Base-by-base conservation (phyloP, 2,797 vertebrate species). In the Heliangelus exortis region DNA sequence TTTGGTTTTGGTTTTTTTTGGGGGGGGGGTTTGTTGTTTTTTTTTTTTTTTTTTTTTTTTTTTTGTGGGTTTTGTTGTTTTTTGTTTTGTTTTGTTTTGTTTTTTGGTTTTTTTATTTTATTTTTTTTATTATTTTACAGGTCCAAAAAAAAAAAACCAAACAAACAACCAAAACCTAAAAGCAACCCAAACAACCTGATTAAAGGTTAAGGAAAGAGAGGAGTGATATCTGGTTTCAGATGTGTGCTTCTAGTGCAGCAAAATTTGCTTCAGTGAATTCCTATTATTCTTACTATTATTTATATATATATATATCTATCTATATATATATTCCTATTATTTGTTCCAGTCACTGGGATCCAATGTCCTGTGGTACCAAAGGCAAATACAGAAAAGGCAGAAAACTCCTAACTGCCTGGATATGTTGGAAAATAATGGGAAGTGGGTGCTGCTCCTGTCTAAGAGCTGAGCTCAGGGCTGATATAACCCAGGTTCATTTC, bases 401-500 rank as follows among this genome's bases (percentile, higher is more conserved):
- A 33, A 82, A 58, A 36, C n/a, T 68, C 33, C 26, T 65, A 89
- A 87, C 61, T 81, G 7, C 43, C 48, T 75, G 26, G 63, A 55
- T 74, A 66, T 63, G 79, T 62, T 69, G 51, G 79, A 53, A 34
- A 78, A 15, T 36, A 95, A 50, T 41, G 48, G 7, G 29, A 77
- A 71, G 75, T 87, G 68, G 75, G 29, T 75, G 54, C 36, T 88
- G 62, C 57, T 82, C 9, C 67, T 66, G 41, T 22, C 10, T 73
- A 87, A 73, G 45, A 81, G 19, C 53, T 58, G 28, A 69, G 36
- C 58, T 77, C 45, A 47, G 31, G 50, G 61, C 81, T 95, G 85
- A 85, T 92, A 28, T 85, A 94, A 93, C 41, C 89, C 72, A 74
- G 67, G 48, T 93, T 96, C 53, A 74, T 89, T 92, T 92, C 86